Percentiles rank a stretch among this genome's conserved stretches.
Conservation (phyloP, 2,888 invertebrate species). For the Shargacucullia verbasci region DNA sequence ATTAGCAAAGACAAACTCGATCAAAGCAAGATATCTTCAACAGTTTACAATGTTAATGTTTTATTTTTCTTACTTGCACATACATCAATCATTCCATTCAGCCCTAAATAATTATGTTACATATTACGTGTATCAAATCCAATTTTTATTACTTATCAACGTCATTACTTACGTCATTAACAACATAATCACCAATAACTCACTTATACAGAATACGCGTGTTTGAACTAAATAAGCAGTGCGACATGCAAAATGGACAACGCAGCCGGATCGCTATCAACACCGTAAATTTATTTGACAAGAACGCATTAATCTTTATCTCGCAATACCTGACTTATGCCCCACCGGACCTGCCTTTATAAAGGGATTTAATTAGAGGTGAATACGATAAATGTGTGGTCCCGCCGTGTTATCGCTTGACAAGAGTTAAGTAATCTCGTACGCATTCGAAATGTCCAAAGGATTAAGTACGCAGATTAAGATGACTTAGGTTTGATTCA, state of each 20-base stretch:
- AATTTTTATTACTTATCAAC: conserved; percentile 17
- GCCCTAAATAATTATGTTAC: conserved; percentile 1
- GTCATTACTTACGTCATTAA: conserved; percentile 47
- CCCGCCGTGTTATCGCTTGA: conserved; percentile 74
- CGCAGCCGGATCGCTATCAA: conserved; percentile 68
- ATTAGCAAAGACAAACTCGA: not conserved
- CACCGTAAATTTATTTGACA: conserved; percentile 85
- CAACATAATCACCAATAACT: conserved; percentile 50
- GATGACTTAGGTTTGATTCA: conserved; percentile 65
- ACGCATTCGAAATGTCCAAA: conserved; percentile 73
- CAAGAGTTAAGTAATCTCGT: conserved; percentile 76
- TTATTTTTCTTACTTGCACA: conserved; percentile 14
- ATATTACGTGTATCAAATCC: conserved; percentile 5
- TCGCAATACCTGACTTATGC: conserved; percentile 72
- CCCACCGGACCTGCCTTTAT: conserved; percentile 63
- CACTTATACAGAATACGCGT: conserved; percentile 36
- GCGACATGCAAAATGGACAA: conserved; percentile 58
- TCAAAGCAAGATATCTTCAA: conserved; percentile 32
- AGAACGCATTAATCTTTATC: conserved; percentile 83
- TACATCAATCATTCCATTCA: no score
- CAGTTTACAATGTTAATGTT: not conserved
- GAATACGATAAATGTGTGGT: conserved; percentile 83
- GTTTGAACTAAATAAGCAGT: conserved; percentile 36
- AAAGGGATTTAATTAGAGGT: conserved; percentile 79
- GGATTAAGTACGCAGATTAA: conserved; percentile 71